These are phyloP conservation scores for Sphaeramia orbicularis DNA, from an alignment of 2,797 vertebrate genomes.

Conservation along the genomic window DNA sequence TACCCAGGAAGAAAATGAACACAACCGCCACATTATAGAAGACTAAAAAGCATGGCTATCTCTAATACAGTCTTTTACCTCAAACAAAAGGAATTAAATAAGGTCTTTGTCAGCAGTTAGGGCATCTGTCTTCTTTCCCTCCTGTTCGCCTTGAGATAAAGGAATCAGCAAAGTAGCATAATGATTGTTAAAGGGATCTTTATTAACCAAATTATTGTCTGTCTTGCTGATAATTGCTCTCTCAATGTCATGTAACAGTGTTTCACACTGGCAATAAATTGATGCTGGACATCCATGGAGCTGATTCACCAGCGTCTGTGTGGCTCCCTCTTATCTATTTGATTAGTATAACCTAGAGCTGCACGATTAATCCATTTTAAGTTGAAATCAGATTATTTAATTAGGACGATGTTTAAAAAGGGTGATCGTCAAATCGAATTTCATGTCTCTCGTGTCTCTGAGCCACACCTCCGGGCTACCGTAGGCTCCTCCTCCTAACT, in stretches of 20 bases:
- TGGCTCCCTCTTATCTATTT: conserved; percentile 54
- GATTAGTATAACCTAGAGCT: conserved; percentile 51
- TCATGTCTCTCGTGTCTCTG: too few relatives aligned
- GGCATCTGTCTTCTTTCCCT: conserved; percentile 70
- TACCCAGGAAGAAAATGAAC: conserved; percentile 62
- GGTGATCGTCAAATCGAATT: too few relatives aligned
- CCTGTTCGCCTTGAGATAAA: conserved; percentile 77
- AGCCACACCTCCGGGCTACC: too few relatives aligned
- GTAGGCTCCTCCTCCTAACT: too few relatives aligned
- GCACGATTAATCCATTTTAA: too few relatives aligned
- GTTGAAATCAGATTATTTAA: too few relatives aligned
- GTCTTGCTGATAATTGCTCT: conserved; percentile 75
- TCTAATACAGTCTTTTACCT: conserved; percentile 67
- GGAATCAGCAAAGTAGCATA: conserved; percentile 79
- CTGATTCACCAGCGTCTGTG: conserved; percentile 62
- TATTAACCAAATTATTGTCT: conserved; percentile 80
- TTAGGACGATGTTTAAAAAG: too few relatives aligned
- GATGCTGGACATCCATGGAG: conserved; percentile 62
- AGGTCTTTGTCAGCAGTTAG: conserved; percentile 83
- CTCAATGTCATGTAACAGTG: conserved; percentile 77
- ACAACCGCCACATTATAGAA: conserved; percentile 61
- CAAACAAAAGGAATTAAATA: conserved; percentile 71
- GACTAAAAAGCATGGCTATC: conserved; percentile 64
- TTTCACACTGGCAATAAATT: conserved; percentile 70
- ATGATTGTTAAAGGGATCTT: conserved; percentile 80